Base-by-base conservation (phyloP, 1,140 invertebrate species). In the Drosophila sulfurigaster region DNA sequence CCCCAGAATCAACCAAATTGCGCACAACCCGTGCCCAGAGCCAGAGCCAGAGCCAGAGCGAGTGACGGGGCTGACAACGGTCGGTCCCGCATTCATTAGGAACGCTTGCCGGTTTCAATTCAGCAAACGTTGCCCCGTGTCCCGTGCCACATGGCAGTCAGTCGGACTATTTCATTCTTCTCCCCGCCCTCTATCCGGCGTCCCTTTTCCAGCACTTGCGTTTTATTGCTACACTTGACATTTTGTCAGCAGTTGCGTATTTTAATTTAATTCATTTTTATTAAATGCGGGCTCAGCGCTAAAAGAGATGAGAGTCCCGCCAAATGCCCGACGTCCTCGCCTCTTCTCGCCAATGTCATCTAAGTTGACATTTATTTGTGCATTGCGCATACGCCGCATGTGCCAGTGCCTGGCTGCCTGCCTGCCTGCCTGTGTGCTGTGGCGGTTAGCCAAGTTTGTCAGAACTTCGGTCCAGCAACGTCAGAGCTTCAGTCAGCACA, bases 141-240 rank as follows among this genome's bases (percentile, higher is more conserved):
- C 30, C 45, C 43, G 32, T 35, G 30, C 46, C 66, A 20, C 48
- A 41, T 38, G 49, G 11, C 11, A 11, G 13, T n/a, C 43, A 8
- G 15, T 15, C 46, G 0, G 46, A n/a, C 63, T 65, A 20, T 65
- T 6, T 15, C 28, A 4, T 7, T 41, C 35, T 3, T 38, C 3
- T 38, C 8, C 10, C 10, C 7, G 7, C 10, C 10, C 8, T 38
- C 35, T 8, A 10, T 25, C 20, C 20, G 20, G 20, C 6, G 16
- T 41, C 38, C 45, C 54, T 68, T 74, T 52, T 57, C 51, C n/a
- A 66, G 70, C 25, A 70, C 46, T 78, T 73, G 68, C 86, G 74
- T 86, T 82, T 86, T 88, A 89, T 88, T 81, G 83, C 85, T 89
- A 88, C 85, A 89, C 85, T 88, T 88, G 85, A 88, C 85, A 88